These are phyloP conservation scores for Amphipoea oculea DNA, from an alignment of 2,888 invertebrate species.

Conservation along the genomic window DNA sequence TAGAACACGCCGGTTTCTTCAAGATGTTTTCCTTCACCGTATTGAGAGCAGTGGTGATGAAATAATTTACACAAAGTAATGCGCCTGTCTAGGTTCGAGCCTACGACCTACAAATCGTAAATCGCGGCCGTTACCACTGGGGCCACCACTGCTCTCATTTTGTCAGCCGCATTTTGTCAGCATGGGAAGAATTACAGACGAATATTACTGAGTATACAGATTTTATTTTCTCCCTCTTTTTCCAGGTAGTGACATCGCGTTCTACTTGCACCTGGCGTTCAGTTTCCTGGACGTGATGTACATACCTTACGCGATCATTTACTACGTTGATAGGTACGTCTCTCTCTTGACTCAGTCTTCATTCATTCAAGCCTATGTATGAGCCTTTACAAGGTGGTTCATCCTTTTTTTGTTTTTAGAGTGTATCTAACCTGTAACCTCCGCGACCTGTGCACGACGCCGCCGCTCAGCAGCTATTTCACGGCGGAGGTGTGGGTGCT, in stretches of 20 bases:
- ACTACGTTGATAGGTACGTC: slow-evolving; percentile 93
- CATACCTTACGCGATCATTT: slow-evolving; percentile 95
- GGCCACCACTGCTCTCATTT: too few species aligned
- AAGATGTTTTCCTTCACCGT: too few species aligned
- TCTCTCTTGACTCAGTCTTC: not conserved
- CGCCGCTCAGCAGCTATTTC: slow-evolving; percentile 92
- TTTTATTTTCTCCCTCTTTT: slow-evolving; percentile 45
- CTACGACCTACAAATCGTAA: too few species aligned
- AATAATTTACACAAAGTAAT: too few species aligned
- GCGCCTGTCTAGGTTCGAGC: too few species aligned
- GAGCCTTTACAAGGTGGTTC: not conserved
- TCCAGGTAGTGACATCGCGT: slow-evolving; percentile 92
- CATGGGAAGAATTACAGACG: too few species aligned
- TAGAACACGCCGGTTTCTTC: too few species aligned
- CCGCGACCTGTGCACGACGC: slow-evolving; percentile 92
- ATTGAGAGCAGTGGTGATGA: too few species aligned
- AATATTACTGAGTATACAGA: too few species aligned
- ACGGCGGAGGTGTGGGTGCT: slow-evolving; percentile 93
- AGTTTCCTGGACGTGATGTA: slow-evolving; percentile 95
- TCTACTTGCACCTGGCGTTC: slow-evolving; percentile 93
- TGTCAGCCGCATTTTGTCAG: too few species aligned
- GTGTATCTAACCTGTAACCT: slow-evolving; percentile 93
- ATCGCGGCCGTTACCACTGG: too few species aligned
- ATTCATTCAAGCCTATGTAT: not conserved
- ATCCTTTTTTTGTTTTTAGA: slow-evolving; percentile 74